Conservation (phyloP, 2,888 invertebrate species). For the Chloromyia formosa region DNA sequence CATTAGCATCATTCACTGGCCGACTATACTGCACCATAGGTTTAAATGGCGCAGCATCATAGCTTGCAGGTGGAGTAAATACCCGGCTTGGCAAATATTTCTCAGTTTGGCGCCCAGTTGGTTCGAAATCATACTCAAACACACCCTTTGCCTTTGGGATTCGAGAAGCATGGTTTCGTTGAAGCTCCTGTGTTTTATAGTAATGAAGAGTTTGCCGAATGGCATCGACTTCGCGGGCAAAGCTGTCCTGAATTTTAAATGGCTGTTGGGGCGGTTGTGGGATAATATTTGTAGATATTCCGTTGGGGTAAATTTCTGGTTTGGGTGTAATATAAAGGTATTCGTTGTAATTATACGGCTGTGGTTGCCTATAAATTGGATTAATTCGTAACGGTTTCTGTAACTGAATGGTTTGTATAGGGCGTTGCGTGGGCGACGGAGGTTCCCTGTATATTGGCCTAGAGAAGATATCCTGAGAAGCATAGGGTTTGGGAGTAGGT, state of each 20-base stretch:
- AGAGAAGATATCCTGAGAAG: slow-evolving; percentile 40
- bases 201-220: slow-evolving; percentile 74
- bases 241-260: slow-evolving; percentile 63
- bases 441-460: slow-evolving; percentile 1
- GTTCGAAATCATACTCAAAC: slow-evolving; percentile 79
- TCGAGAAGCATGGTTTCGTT: slow-evolving; percentile 61
- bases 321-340: slow-evolving; percentile 66
- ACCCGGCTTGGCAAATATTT: slow-evolving; percentile 58
- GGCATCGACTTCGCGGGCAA: slow-evolving; percentile 73
- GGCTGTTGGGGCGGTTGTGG: slow-evolving; percentile 40
- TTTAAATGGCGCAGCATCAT: slow-evolving; percentile 70
- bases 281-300: slow-evolving; percentile 49
- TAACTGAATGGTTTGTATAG: not conserved
- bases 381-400: slow-evolving; percentile 36
- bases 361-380: slow-evolving; percentile 40
- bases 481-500: slow-evolving; percentile 39
- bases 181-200: slow-evolving; percentile 67
- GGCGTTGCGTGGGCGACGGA: not conserved
- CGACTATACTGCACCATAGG: slow-evolving; percentile 69
- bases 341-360: slow-evolving; percentile 52
- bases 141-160: slow-evolving; percentile 66
- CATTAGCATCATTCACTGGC: slow-evolving; percentile 59
- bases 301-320: slow-evolving; percentile 64
- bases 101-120: slow-evolving; percentile 58
- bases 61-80: slow-evolving; percentile 60